phyloP scores from a whole-genome alignment of 1,140 invertebrate species.

The Capitella teleta region DNA sequence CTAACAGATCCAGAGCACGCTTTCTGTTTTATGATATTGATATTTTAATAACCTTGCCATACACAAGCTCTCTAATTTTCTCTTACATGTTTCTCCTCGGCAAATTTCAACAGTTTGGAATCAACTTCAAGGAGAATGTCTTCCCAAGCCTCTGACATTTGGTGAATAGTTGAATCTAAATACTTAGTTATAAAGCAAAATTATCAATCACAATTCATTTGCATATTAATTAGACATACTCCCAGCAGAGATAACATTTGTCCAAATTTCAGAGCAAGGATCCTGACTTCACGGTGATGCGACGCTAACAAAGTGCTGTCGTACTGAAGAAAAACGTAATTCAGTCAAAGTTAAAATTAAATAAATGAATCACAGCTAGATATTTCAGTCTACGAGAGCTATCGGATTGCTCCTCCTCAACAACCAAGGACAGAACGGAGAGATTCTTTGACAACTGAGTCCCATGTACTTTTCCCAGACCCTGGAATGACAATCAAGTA shows the following conservation, averaged over 20 bases:
- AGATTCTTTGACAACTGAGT: slow-evolving; percentile 40
- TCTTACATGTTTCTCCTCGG: slow-evolving; percentile 54
- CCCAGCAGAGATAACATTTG: slow-evolving; percentile 45
- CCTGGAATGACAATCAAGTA: too few relatives aligned
- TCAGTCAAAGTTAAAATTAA: too few relatives aligned
- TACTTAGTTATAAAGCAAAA: slow-evolving; percentile 20
- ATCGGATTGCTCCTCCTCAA: too few relatives aligned
- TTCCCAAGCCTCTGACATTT: slow-evolving; percentile 88
- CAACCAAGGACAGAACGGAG: slow-evolving; percentile 32
- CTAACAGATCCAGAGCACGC: slow-evolving; percentile 55
- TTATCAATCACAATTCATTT: background rate
- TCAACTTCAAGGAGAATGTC: slow-evolving; percentile 89
- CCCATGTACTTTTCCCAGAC: slow-evolving; percentile 3
- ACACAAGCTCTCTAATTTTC: too few relatives aligned
- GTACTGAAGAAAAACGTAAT: slow-evolving; percentile 35
- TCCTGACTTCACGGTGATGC: slow-evolving; percentile 55
- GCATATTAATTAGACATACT: slow-evolving; percentile 14
- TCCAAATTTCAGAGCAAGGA: slow-evolving; percentile 59
- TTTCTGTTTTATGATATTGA: too few relatives aligned
- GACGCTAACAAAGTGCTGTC: slow-evolving; percentile 57
- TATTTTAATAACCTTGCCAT: too few relatives aligned
- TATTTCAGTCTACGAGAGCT: too few relatives aligned
- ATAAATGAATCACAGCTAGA: too few relatives aligned
- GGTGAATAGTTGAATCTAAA: slow-evolving; percentile 44
- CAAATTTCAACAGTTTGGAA: slow-evolving; percentile 78